Percentiles rank a stretch among this genome's conserved stretches.
Conservation (phyloP, 2,797 vertebrate genomes). For the Columba guinea region DNA sequence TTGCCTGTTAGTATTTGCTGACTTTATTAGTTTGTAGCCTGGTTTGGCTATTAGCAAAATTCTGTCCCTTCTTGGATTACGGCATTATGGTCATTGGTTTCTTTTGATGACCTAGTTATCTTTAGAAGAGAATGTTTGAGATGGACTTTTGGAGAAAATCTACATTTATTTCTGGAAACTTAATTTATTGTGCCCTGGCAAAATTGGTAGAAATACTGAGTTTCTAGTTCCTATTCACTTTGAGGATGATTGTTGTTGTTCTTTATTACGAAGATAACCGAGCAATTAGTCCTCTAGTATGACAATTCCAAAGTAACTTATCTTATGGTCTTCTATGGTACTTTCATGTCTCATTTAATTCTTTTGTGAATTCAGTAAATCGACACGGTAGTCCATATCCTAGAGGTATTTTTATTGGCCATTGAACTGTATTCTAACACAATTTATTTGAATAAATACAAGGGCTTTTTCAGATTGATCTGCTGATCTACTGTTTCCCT, state of each 20-base stretch:
- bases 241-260: neutral
- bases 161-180: neutral
- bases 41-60: neutral
- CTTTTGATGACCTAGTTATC: neutral
- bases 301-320: neutral
- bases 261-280: neutral
- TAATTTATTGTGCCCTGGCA: neutral
- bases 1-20: neutral
- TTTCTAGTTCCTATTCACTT: neutral
- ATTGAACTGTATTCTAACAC: neutral
- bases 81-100: neutral
- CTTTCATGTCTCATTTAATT: neutral
- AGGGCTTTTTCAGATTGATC: neutral
- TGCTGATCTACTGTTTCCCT: neutral
- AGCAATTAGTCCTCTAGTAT: neutral
- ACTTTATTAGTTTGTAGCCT: neutral
- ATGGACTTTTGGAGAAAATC: neutral
- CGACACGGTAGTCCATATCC: neutral
- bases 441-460: neutral
- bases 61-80: neutral
- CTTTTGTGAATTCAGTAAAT: neutral
- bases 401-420: neutral
- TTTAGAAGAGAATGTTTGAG: neutral
- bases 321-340: neutral
- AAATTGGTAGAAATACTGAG: neutral